Conservation (phyloP, 1,140 invertebrate genomes). For the Maconellicoccus hirsutus region DNA sequence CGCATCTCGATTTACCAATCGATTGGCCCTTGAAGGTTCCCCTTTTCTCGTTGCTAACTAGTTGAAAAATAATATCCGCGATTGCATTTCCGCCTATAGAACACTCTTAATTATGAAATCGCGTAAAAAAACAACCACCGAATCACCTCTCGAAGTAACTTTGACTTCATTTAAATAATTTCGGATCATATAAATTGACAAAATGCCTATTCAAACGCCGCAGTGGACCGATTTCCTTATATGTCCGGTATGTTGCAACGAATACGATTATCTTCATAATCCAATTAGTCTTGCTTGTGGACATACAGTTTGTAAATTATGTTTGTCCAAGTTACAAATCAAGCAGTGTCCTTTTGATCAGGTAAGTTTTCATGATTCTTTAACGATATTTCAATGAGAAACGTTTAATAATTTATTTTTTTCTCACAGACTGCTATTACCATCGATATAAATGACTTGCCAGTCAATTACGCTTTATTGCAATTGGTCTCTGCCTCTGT, state of each 20-base stretch:
- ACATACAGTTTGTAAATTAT: constrained; percentile 84
- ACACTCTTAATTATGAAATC: background rate
- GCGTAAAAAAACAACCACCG: background rate
- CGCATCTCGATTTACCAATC: background rate
- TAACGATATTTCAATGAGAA: no score
- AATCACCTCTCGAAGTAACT: background rate
- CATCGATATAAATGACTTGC: constrained; percentile 69
- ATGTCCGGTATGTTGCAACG: constrained; percentile 88
- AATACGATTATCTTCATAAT: constrained; percentile 71
- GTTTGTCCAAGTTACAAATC: constrained; percentile 71
- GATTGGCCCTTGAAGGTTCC: background rate
- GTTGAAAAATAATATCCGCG: background rate
- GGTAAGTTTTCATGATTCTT: constrained; percentile 39
- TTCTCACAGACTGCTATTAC: constrained; percentile 66
- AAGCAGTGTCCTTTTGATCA: constrained; percentile 90
- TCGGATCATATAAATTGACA: background rate
- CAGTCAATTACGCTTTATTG: constrained; percentile 79
- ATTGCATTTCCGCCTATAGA: background rate
- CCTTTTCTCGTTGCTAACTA: background rate
- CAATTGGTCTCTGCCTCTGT: constrained; percentile 49
- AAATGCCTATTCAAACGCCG: constrained; percentile 90
- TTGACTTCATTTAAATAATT: background rate
- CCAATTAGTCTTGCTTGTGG: constrained; percentile 87
- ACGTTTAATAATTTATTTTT: constrained; percentile 23
- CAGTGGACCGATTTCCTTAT: constrained; percentile 94